Evolutionary conservation across 2,888 invertebrate species (phyloP).

Genomic region (Cheilosia grossa): DNA sequence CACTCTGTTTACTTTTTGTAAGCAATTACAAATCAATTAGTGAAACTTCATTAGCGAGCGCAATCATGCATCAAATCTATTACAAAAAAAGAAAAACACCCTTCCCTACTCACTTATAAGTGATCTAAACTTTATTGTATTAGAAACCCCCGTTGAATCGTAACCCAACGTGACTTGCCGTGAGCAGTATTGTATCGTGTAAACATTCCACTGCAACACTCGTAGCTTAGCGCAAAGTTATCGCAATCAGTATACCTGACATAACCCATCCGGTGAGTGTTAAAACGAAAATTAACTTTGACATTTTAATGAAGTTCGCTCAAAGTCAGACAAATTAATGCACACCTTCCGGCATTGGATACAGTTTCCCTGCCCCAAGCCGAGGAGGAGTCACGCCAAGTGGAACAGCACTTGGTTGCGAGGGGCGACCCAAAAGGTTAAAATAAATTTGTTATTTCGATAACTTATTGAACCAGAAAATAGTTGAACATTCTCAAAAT

Average conservation of each 20-base stretch:
- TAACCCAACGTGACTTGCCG: neutral
- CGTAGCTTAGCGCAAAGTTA: conserved; percentile 17
- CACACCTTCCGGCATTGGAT: neutral
- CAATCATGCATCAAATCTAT: neutral
- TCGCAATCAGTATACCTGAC: conserved; percentile 39
- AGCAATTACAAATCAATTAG: neutral
- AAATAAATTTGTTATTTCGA: conserved; percentile 62
- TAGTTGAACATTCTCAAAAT: conserved; percentile 23
- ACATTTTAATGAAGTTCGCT: conserved; percentile 54
- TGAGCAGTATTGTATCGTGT: neutral
- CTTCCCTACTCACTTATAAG: neutral
- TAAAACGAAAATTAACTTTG: conserved; percentile 43
- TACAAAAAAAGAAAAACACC: neutral
- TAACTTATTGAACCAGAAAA: conserved; percentile 66
- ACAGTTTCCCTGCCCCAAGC: neutral
- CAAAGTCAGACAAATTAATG: conserved; percentile 20
- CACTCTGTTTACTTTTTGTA: no score
- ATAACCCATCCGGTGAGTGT: conserved; percentile 31
- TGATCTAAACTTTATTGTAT: neutral
- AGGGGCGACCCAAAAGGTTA: conserved; percentile 27
- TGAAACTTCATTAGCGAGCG: neutral
- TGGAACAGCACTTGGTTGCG: conserved; percentile 36
- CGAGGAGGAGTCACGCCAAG: conserved; percentile 10
- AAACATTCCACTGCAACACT: conserved; percentile 19
- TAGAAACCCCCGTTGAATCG: neutral